phyloP scores from a whole-genome alignment of 2,797 vertebrate genomes.

The Eidolon dupreanum region DNA sequence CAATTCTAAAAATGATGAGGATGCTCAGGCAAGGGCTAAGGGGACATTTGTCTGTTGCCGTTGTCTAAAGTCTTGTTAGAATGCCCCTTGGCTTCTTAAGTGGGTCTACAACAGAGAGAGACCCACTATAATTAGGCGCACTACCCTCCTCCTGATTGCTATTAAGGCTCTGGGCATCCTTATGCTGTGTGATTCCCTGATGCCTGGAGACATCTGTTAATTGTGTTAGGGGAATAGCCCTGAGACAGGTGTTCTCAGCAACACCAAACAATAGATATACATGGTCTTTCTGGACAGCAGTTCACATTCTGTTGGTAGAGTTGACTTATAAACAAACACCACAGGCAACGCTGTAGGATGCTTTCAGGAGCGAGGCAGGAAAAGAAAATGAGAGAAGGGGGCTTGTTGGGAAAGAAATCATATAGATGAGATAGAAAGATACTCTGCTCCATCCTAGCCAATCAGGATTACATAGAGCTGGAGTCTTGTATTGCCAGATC shows the following conservation, averaged over 20 bases:
- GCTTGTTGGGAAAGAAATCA: not conserved
- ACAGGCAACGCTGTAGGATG: not conserved
- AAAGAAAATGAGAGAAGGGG: not conserved
- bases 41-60: not conserved
- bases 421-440: too few species aligned
- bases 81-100: not conserved
- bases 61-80: not conserved
- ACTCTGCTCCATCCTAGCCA: not conserved
- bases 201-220: not conserved
- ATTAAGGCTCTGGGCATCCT: not conserved
- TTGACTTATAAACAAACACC: not conserved
- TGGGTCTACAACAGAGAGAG: not conserved
- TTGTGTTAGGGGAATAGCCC: not conserved
- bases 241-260: not conserved
- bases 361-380: not conserved
- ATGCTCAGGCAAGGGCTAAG: not conserved
- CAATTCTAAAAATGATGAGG: not conserved
- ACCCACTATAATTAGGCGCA: not conserved
- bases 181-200: not conserved
- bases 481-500: not conserved
- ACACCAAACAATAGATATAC: not conserved
- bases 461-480: not conserved
- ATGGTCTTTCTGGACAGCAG: not conserved
- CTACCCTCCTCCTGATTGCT: not conserved
- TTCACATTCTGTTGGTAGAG: not conserved